Percentiles rank a stretch among this genome's conserved stretches.
Conservation (phyloP, 2,113 vertebrate genomes). For the Agapornis roseicollis region DNA sequence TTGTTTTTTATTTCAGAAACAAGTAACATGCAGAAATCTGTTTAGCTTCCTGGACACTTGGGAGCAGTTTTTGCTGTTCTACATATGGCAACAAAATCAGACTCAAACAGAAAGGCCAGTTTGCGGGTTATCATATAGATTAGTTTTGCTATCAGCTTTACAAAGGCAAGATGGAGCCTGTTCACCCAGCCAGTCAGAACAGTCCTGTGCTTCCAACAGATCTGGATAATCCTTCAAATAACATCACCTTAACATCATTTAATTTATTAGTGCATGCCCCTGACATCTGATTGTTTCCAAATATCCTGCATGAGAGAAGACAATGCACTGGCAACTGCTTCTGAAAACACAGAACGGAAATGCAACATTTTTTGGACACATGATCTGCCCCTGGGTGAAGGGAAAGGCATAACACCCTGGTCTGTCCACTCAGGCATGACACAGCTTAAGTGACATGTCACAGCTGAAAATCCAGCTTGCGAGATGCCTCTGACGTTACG, state of each 20-base stretch:
- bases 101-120: background rate
- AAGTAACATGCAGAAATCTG: background rate
- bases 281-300: conserved; percentile 1
- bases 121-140: background rate
- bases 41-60: background rate
- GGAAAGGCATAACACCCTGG: background rate
- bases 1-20: background rate
- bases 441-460: conserved; percentile 21
- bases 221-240: background rate
- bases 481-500: background rate
- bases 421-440: background rate
- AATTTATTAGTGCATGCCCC: background rate
- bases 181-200: background rate
- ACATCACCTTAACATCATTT: background rate
- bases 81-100: background rate
- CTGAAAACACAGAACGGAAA: background rate
- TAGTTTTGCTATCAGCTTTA: background rate
- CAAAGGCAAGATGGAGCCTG: background rate
- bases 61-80: background rate
- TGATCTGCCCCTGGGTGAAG: background rate
- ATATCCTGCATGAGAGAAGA: background rate
- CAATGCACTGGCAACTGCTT: background rate
- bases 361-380: background rate
- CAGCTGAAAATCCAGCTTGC: background rate
- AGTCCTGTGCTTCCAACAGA: background rate